phyloP scores from a whole-genome alignment of 2,888 invertebrate genomes.

The Leptogaster cylindrica region DNA sequence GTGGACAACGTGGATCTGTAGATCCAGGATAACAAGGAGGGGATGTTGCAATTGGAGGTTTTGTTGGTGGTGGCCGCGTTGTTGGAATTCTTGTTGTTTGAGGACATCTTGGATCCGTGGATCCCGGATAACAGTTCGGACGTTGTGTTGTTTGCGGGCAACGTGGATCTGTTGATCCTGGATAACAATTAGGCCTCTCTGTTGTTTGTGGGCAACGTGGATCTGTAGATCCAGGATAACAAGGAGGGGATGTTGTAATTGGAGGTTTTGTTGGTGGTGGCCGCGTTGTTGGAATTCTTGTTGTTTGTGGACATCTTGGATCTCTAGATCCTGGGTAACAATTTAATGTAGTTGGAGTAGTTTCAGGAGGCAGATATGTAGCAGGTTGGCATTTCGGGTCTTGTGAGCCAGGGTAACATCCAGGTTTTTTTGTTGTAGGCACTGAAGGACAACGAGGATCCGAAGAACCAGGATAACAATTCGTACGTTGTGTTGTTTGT shows the following conservation, averaged over 20 bases:
- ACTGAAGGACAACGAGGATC: slow-evolving; percentile 57
- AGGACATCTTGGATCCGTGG: slow-evolving; percentile 55
- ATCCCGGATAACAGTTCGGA: slow-evolving; percentile 39
- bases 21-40: slow-evolving; percentile 55
- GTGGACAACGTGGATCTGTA: slow-evolving; percentile 56
- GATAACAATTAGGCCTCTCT: not conserved
- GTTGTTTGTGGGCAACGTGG: slow-evolving; percentile 54
- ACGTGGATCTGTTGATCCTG: not conserved
- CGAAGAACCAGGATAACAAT: slow-evolving; percentile 62
- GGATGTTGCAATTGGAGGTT: slow-evolving; percentile 37
- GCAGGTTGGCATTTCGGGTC: slow-evolving; percentile 43
- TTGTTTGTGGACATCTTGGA: slow-evolving; percentile 50
- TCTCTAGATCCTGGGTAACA: slow-evolving; percentile 56
- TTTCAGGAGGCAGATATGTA: slow-evolving; percentile 47
- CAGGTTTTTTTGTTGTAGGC: slow-evolving; percentile 46
- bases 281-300: too few relatives aligned
- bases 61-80: slow-evolving; percentile 46
- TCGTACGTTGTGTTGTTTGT: slow-evolving; percentile 49
- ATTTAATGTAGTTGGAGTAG: slow-evolving; percentile 49
- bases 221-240: slow-evolving; percentile 58
- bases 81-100: slow-evolving; percentile 25
- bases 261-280: slow-evolving; percentile 23
- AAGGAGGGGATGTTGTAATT: slow-evolving; percentile 49
- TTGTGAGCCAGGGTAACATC: slow-evolving; percentile 48
- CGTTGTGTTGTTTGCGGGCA: not conserved